A percentile compares a stretch with the other conserved stretches of the same genome.
These are phyloP conservation scores for Volucella zonaria DNA, from an alignment of 2,888 invertebrate species.

Conservation along the genomic window DNA sequence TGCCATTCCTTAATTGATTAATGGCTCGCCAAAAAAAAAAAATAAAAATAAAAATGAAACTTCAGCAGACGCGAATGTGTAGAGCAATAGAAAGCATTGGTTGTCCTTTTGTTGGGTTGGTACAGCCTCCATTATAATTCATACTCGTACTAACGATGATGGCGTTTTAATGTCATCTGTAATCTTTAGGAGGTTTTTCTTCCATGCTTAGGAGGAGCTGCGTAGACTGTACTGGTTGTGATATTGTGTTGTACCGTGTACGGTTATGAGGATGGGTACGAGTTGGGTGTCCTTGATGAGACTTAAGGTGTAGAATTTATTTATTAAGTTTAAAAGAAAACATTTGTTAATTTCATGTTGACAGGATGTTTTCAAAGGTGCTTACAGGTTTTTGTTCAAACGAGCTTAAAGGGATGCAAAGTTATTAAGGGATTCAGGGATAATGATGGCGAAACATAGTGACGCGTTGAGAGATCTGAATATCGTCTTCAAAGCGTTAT, in stretches of 20 bases:
- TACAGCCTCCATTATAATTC: neutral
- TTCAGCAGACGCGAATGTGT: neutral
- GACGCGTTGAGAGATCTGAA: no score
- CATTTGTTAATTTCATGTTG: neutral
- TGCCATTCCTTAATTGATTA: slow-evolving; percentile 27
- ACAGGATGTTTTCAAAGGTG: neutral
- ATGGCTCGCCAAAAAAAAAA: slow-evolving; percentile 15
- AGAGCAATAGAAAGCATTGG: no score
- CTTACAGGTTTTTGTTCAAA: no score
- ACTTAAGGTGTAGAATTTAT: neutral
- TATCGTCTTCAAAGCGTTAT: no score
- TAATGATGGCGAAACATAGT: no score
- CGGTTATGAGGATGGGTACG: no score
- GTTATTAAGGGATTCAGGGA: no score
- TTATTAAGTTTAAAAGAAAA: neutral
- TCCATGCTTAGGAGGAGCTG: neutral
- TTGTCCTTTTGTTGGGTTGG: neutral
- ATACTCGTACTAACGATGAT: neutral
- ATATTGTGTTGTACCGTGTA: no score
- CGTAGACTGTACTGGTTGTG: no score
- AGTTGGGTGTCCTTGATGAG: neutral
- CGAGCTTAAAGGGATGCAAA: no score
- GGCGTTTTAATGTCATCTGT: neutral
- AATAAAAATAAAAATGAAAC: neutral
- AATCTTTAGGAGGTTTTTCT: neutral